These are phyloP conservation scores for Aleiodes alternator DNA, from an alignment of 2,888 invertebrate genomes.

Conservation along the genomic window DNA sequence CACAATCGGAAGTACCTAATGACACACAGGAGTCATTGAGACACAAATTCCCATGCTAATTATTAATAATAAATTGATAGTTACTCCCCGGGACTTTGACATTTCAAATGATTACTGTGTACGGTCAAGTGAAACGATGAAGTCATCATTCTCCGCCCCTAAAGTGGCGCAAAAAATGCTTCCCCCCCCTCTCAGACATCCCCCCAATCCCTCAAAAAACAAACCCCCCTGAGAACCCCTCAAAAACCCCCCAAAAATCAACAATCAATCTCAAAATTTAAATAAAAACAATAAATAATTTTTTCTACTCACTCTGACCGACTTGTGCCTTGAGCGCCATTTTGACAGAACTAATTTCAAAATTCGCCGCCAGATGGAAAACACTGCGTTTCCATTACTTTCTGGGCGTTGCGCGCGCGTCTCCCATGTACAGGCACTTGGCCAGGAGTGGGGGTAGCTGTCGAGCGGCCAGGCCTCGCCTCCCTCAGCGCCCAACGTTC, in stretches of 20 bases:
- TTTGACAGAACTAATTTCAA: constrained; percentile 75
- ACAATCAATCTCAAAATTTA: background rate
- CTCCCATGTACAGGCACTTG: no score
- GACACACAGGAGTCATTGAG: no score
- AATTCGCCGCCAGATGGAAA: constrained; percentile 59
- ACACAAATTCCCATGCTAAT: no score
- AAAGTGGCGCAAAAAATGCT: background rate
- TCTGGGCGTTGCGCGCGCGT: constrained; percentile 35
- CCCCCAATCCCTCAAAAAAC: background rate
- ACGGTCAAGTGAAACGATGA: constrained; percentile 56
- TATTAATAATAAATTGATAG: no score
- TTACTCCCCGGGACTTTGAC: background rate
- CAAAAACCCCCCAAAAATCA: background rate
- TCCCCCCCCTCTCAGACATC: background rate
- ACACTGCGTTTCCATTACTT: constrained; percentile 5
- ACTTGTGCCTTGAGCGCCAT: constrained; percentile 93
- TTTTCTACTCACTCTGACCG: constrained; percentile 87
- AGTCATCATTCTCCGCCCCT: constrained; percentile 60
- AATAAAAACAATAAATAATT: constrained; percentile 29
- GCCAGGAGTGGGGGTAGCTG: constrained; percentile 13
- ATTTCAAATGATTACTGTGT: constrained; percentile 6
- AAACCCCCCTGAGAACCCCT: background rate
- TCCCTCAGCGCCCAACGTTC: constrained; percentile 32
- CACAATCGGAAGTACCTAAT: no score
- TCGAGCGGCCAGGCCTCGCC: constrained; percentile 19